A percentile compares a stretch with the other conserved stretches of the same genome.
Evolutionary conservation across 2,797 vertebrate species (phyloP).

Genomic region (Parauchenoglanis punctatus): DNA sequence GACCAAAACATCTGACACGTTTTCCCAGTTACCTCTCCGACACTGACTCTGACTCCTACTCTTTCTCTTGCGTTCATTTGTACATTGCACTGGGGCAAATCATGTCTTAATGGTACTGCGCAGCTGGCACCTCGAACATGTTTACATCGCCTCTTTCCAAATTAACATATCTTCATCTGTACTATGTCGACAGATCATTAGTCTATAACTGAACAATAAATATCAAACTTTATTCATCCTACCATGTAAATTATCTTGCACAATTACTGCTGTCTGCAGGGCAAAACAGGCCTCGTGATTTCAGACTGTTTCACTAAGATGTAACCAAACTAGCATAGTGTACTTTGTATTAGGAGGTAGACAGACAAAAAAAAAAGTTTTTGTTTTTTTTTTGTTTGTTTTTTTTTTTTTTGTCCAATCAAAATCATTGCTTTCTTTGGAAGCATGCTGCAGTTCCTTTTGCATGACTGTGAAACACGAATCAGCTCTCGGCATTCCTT

Average conservation of each 20-base stretch:
- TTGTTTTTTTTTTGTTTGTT: too few species aligned
- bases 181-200: slow-evolving; percentile 48
- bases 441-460: slow-evolving; percentile 50
- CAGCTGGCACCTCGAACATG: slow-evolving; percentile 57
- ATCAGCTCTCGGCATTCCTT: slow-evolving; percentile 51
- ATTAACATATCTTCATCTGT: slow-evolving; percentile 63
- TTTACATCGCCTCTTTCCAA: slow-evolving; percentile 55
- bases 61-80: slow-evolving; percentile 24
- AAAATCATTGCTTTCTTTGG: slow-evolving; percentile 34
- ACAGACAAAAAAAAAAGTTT: background rate
- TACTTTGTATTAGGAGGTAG: slow-evolving; percentile 13
- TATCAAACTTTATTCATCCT: slow-evolving; percentile 44
- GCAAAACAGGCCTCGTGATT: slow-evolving; percentile 32
- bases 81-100: slow-evolving; percentile 9
- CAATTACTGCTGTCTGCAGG: slow-evolving; percentile 20
- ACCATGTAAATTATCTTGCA: slow-evolving; percentile 36
- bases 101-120: slow-evolving; percentile 52
- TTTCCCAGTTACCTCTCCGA: slow-evolving; percentile 5
- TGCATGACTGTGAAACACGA: slow-evolving; percentile 53
- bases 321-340: slow-evolving; percentile 41
- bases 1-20: slow-evolving; percentile 16
- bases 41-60: slow-evolving; percentile 15
- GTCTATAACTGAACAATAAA: slow-evolving; percentile 41
- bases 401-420: background rate
- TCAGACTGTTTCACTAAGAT: slow-evolving; percentile 56